These are phyloP conservation scores for Antechinus stuartii DNA, from an alignment of 2,113 vertebrate species.

Conservation along the genomic window DNA sequence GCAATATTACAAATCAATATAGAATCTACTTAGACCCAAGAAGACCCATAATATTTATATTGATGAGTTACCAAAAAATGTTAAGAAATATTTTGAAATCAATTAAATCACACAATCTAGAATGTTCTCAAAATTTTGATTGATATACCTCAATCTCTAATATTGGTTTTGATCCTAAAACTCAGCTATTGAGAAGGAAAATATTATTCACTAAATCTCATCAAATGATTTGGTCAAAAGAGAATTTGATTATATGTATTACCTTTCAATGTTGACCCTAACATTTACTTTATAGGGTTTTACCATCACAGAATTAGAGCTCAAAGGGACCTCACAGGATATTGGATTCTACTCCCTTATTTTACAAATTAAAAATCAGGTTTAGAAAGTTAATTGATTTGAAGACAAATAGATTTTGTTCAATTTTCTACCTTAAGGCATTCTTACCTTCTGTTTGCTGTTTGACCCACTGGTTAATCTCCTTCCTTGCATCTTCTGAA, in stretches of 20 bases:
- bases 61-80: background rate
- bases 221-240: background rate
- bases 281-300: background rate
- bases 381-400: background rate
- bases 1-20: background rate
- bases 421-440: background rate
- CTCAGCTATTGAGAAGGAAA: background rate
- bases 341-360: background rate
- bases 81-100: background rate
- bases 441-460: conserved; percentile 91
- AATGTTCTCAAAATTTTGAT: background rate
- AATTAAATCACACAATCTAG: background rate
- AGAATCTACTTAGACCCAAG: background rate
- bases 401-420: background rate
- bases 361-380: background rate
- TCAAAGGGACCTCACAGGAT: background rate
- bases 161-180: conserved; percentile 3
- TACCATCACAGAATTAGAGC: background rate
- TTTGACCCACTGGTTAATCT: conserved; percentile 94
- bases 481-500: conserved; percentile 83
- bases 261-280: background rate
- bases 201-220: background rate
- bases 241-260: background rate
- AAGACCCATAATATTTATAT: background rate
- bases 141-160: background rate